These are phyloP conservation scores for Gobiocypris rarus DNA, from an alignment of 2,113 vertebrate species.

Conservation along the genomic window DNA sequence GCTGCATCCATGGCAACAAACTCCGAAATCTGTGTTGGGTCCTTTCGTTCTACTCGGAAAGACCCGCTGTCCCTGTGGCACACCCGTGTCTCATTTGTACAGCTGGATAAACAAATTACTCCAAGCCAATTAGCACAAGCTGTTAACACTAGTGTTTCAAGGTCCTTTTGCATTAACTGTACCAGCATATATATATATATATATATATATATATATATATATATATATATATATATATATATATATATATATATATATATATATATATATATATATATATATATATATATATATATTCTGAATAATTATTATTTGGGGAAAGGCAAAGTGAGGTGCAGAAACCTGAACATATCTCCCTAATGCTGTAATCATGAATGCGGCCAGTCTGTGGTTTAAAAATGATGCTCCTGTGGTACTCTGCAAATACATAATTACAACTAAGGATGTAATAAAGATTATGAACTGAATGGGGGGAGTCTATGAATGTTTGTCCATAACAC, in stretches of 20 bases:
- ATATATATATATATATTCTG: neutral
- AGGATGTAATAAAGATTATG: neutral
- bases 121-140: slow-evolving; percentile 38
- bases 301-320: neutral
- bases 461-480: neutral
- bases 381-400: neutral
- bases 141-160: slow-evolving; percentile 33
- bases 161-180: slow-evolving; percentile 1
- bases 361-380: neutral
- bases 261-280: too few relatives aligned
- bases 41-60: slow-evolving; percentile 22
- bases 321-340: neutral
- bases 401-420: neutral
- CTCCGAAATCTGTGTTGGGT: neutral
- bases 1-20: slow-evolving; percentile 16
- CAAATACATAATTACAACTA: neutral
- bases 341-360: neutral
- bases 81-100: slow-evolving; percentile 33
- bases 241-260: too few relatives aligned
- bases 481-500: too few relatives aligned
- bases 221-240: too few relatives aligned
- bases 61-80: slow-evolving; percentile 6
- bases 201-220: too few relatives aligned
- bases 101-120: slow-evolving; percentile 45
- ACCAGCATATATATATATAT: too few relatives aligned